Base-by-base conservation (phyloP, 1,140 invertebrate genomes). In the Asbolus verrucosus region DNA sequence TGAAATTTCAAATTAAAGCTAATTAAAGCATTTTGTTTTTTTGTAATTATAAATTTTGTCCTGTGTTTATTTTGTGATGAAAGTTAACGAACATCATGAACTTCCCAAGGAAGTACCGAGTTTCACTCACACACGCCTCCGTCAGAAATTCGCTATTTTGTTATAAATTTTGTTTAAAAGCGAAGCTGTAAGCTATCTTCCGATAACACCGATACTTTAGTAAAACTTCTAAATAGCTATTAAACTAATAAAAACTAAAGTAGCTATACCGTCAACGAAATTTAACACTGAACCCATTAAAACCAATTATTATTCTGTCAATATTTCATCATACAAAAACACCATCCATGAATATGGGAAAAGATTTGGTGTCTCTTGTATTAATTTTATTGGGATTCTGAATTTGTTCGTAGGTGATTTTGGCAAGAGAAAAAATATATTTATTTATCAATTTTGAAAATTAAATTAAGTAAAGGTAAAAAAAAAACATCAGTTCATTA, bases 1-100 rank as follows among this genome's bases (percentile, higher is more conserved):
- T 54, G 27, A 54, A 54, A 54, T 54, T n/a, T n/a, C n/a, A n/a
- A n/a, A n/a, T n/a, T n/a, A 54, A 27, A 54, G 27, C 24, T 54
- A 27, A 14, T 27, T 21, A 27, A 54, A 54, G 46, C 46, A 54
- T n/a, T 8, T 54, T 54, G 46, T 54, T 54, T 54, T 21, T 54
- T 54, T 54, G 27, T 27, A 54, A 54, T 50, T 50, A 50, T 18
- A 2, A 50, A 50, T 54, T 36, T 36, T 54, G 11, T 19, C 46
- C 19, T 54, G 24, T 27, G 21, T 54, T 54, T 54, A 30, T 54
- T 54, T 31, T 54, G 46, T 54, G 18, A 30, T 30, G 21, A 54
- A 54, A 9, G 46, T 27, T 54, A 54, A 54, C 46, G 46, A 54
- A 54, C 1, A n/a, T n/a, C n/a, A n/a, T n/a, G n/a, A n/a, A n/a